Conservation (phyloP, 2,113 vertebrate species). For the Puma concolor region DNA sequence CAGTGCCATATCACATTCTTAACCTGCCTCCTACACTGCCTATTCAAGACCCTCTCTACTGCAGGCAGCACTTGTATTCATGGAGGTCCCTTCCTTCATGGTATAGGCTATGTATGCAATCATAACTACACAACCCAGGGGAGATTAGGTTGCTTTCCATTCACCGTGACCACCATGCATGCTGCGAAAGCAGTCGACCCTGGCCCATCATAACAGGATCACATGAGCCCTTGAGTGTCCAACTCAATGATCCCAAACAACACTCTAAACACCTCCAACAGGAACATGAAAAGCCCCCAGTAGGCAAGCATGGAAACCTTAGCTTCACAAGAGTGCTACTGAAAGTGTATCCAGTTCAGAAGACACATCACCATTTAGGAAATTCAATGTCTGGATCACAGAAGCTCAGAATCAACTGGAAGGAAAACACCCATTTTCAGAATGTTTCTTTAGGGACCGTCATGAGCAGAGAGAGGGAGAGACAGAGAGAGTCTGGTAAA, state of each 20-base stretch:
- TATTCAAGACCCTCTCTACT: rapidly evolving
- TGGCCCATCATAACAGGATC: rapidly evolving
- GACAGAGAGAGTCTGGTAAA: not conserved
- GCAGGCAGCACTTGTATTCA: rapidly evolving
- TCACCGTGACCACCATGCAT: rapidly evolving
- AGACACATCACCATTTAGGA: rapidly evolving
- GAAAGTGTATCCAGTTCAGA: not conserved
- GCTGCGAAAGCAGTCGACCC: not conserved
- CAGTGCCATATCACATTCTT: rapidly evolving
- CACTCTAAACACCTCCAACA: no score
- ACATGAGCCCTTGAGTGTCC: not conserved
- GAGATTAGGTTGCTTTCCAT: rapidly evolving
- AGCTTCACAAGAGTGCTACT: rapidly evolving
- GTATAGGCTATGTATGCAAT: rapidly evolving
- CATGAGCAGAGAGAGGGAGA: not conserved
- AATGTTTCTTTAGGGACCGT: not conserved
- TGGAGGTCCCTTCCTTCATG: not conserved
- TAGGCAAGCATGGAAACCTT: no score
- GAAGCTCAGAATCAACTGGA: no score
- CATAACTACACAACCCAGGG: not conserved
- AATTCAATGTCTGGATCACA: not conserved
- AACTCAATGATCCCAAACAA: no score
- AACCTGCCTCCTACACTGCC: no score
- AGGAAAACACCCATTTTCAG: not conserved
- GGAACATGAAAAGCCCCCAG: rapidly evolving